These are phyloP conservation scores for Telmatochromis sp. DNA, from an alignment of 2,113 vertebrate genomes.

Conservation along the genomic window DNA sequence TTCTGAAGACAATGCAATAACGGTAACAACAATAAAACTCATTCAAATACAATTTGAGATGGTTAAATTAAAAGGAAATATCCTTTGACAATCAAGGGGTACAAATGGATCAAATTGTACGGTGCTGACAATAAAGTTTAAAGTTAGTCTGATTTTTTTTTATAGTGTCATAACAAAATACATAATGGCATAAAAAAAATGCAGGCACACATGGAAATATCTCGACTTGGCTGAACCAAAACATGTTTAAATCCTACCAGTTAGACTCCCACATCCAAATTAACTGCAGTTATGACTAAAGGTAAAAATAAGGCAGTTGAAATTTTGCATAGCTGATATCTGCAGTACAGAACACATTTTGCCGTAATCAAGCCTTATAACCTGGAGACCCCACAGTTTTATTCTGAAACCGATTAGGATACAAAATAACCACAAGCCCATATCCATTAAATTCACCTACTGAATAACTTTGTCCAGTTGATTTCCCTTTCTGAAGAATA, in stretches of 20 bases:
- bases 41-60: not conserved
- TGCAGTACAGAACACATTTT: not conserved
- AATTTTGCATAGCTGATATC: slow-evolving; percentile 66
- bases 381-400: slow-evolving; percentile 1
- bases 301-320: slow-evolving; percentile 32
- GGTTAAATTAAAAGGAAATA: not conserved
- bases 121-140: not conserved
- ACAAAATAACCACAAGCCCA: slow-evolving; percentile 29
- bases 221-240: slow-evolving; percentile 3
- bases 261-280: slow-evolving; percentile 18
- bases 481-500: slow-evolving; percentile 22
- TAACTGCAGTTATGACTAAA: slow-evolving; percentile 22
- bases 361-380: slow-evolving; percentile 2
- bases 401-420: slow-evolving; percentile 46
- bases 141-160: not conserved
- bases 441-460: not conserved
- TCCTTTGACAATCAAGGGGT: not conserved
- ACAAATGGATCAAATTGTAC: not conserved
- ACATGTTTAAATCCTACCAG: slow-evolving; percentile 3
- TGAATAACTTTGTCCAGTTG: slow-evolving; percentile 35
- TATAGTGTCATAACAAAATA: slow-evolving; percentile 1
- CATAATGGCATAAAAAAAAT: slow-evolving; percentile 19
- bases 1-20: not conserved
- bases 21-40: not conserved
- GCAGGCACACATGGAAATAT: slow-evolving; percentile 22